phyloP scores from a whole-genome alignment of 2,113 vertebrate genomes.

The Thalassoma bifasciatum region DNA sequence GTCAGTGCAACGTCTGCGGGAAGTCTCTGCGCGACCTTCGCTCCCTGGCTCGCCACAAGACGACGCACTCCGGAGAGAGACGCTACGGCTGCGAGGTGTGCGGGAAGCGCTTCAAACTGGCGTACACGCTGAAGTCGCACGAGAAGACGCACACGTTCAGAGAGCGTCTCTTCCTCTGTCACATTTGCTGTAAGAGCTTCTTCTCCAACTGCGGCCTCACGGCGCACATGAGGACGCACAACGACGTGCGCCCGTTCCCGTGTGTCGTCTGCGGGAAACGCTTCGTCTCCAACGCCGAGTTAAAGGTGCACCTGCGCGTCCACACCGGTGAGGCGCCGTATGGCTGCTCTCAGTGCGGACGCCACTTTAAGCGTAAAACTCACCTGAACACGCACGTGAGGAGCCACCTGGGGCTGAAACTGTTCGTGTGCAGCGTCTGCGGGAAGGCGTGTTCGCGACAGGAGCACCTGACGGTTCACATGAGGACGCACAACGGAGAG shows the following conservation, averaged over 20 bases:
- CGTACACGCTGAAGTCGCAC: slow-evolving; percentile 22
- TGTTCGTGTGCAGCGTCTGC: slow-evolving; percentile 35
- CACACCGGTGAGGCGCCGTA: slow-evolving; percentile 47
- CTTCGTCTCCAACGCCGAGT: slow-evolving; percentile 37
- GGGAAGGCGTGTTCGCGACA: slow-evolving; percentile 37
- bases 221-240: slow-evolving; percentile 47
- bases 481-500: slow-evolving; percentile 67
- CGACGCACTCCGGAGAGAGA: slow-evolving; percentile 42
- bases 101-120: slow-evolving; percentile 56
- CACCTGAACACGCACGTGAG: slow-evolving; percentile 49
- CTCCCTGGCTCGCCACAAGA: slow-evolving; percentile 43
- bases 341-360: slow-evolving; percentile 49
- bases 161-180: slow-evolving; percentile 54
- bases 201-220: background rate
- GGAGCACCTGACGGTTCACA: slow-evolving; percentile 54
- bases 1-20: slow-evolving; percentile 44
- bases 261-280: slow-evolving; percentile 38
- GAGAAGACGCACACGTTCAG: slow-evolving; percentile 51
- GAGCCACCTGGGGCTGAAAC: slow-evolving; percentile 53
- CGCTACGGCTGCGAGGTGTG: slow-evolving; percentile 49
- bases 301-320: slow-evolving; percentile 8
- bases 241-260: slow-evolving; percentile 7
- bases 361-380: slow-evolving; percentile 41
- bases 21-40: slow-evolving; percentile 33
- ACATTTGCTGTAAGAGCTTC: slow-evolving; percentile 68